Evolutionary conservation across 2,888 invertebrate genomes (phyloP).

Genomic region (Sphecodes monilicornis): DNA sequence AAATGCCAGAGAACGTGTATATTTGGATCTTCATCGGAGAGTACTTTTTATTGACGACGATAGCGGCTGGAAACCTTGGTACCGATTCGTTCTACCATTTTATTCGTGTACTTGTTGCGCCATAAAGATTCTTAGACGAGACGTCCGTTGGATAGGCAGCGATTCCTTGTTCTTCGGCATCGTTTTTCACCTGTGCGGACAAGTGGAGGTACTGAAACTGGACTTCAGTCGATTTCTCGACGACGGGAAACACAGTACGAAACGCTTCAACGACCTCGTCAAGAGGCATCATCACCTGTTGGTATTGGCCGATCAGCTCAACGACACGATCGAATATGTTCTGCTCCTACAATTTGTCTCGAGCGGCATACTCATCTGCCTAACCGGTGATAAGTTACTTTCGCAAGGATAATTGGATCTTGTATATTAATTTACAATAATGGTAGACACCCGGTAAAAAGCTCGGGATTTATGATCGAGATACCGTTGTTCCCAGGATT

Average conservation of each 20-base stretch:
- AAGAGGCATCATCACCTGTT: conserved; percentile 69
- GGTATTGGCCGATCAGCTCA: conserved; percentile 52
- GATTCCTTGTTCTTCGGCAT: conserved; percentile 76
- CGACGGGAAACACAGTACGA: background rate
- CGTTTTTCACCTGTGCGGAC: conserved; percentile 79
- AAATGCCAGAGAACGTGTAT: background rate
- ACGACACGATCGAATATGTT: conserved; percentile 47
- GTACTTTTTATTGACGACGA: conserved; percentile 18
- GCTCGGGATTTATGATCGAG: background rate
- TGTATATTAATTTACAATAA: background rate
- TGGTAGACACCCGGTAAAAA: background rate
- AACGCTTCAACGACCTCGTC: background rate
- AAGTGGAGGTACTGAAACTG: conserved; percentile 73
- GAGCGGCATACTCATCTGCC: conserved; percentile 29
- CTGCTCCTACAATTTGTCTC: conserved; percentile 10
- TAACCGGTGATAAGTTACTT: conserved; percentile 21
- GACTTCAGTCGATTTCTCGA: conserved; percentile 12
- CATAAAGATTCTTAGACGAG: background rate
- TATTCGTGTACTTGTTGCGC: background rate
- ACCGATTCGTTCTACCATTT: background rate
- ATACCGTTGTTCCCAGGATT: conserved; percentile 17
- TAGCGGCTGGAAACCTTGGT: conserved; percentile 34
- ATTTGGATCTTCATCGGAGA: background rate
- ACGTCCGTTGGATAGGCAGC: conserved; percentile 55
- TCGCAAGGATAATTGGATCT: background rate